Conservation (phyloP, 2,888 invertebrate genomes). For the Sericinus montela region DNA sequence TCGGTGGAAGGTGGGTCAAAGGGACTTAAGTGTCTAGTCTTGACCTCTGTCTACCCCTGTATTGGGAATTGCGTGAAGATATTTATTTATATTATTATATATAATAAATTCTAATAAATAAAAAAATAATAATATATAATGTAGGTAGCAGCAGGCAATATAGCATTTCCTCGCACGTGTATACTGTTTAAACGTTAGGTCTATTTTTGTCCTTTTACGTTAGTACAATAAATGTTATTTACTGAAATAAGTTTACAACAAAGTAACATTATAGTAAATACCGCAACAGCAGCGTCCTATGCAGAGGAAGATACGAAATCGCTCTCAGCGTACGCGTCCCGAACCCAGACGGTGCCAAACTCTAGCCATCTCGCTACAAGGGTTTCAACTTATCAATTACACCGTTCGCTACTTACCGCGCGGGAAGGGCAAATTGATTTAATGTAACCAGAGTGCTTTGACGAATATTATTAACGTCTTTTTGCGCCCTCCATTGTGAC, state of each 20-base stretch:
- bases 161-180: too few relatives aligned
- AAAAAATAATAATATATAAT: too few relatives aligned
- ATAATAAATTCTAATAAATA: too few relatives aligned
- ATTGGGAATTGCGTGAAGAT: too few relatives aligned
- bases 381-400: slow-evolving; percentile 80
- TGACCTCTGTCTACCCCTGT: too few relatives aligned
- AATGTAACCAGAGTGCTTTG: slow-evolving; percentile 80
- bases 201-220: too few relatives aligned
- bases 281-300: slow-evolving; percentile 17
- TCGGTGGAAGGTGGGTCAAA: too few relatives aligned
- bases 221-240: background rate
- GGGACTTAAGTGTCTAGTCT: too few relatives aligned
- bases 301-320: slow-evolving; percentile 19
- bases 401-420: slow-evolving; percentile 79
- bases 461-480: slow-evolving; percentile 80
- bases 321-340: slow-evolving; percentile 17
- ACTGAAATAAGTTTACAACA: background rate
- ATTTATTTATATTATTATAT: too few relatives aligned
- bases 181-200: too few relatives aligned
- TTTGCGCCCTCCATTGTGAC: slow-evolving; percentile 69
- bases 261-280: slow-evolving; percentile 18
- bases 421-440: slow-evolving; percentile 80
- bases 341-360: slow-evolving; percentile 58
- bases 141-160: too few relatives aligned
- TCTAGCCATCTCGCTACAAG: slow-evolving; percentile 73